Evolutionary conservation across 1,140 invertebrate genomes (phyloP), one percentile per base, ranked within the genome.

Genomic region (Lycorma delicatula): DNA sequence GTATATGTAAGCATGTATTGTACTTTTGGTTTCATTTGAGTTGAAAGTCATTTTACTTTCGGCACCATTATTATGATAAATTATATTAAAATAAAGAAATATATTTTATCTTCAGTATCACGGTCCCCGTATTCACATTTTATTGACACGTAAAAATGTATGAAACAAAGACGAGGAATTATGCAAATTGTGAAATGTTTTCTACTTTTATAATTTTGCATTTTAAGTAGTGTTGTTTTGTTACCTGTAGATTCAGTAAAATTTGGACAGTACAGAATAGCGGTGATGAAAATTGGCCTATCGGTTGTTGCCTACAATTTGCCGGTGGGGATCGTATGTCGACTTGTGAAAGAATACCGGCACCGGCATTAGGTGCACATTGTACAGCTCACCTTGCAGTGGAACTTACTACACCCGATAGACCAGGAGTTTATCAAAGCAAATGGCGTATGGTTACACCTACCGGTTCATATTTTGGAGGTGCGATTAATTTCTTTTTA

Each of bases 381-480:
- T 79, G 86, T 65, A 75, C 72, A 6, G 75, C 76, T 41, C 81
- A 87, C 67, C 69, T 93, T 25, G 78, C 77, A 60, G 77, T 90
- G 20, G 75, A 81, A 56, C 81, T 91, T 75, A 73, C 73, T 6
- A 86, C 85, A 71, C 88, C 90, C 18, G 64, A 75, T 25, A 66
- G 74, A 50, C 73, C 81, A 54, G 89, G 89, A 11, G 78, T 81
- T n/a, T 89, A 87, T 68, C 81, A 87, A 64, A 81, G 84, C 71
- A 84, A 88, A 74, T 94, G 89, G 89, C 80, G 89, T 59, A 81
- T 93, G 78, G 81, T 79, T 66, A 89, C 87, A 47, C 74, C 84
- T 22, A 82, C 81, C 61, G 90, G 89, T 54, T 77, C 82, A 58
- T 88, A 83, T 70, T 93, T 93, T 80, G 91, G 91, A 74, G 88